A percentile compares a stretch with the other conserved stretches of the same genome.
Evolutionary conservation across 2,113 vertebrate genomes (phyloP).

Genomic region (Cygnus buccinator): DNA sequence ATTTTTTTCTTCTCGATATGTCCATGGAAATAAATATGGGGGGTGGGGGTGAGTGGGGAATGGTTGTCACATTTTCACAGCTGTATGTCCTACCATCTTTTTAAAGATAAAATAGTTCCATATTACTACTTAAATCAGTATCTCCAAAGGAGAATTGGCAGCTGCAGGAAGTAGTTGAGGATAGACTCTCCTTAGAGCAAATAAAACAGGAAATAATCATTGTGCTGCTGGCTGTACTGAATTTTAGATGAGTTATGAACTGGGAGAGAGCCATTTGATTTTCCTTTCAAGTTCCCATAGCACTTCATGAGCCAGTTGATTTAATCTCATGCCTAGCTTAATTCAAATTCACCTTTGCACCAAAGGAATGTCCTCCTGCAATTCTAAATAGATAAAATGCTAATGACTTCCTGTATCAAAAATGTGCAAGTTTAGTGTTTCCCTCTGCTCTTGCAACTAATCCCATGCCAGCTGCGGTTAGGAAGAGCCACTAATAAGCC

Average conservation of each 20-base stretch:
- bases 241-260: constrained; percentile 5
- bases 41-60: not conserved
- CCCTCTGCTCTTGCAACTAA: not conserved
- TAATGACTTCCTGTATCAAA: not conserved
- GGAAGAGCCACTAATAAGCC: not conserved
- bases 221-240: not conserved
- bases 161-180: not conserved
- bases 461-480: not conserved
- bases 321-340: not conserved
- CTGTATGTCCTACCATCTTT: not conserved
- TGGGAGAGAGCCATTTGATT: not conserved
- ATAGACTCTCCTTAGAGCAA: not conserved
- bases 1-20: not conserved
- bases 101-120: not conserved
- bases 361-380: not conserved
- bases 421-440: not conserved
- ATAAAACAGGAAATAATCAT: not conserved
- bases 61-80: not conserved
- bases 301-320: not conserved
- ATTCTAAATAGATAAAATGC: not conserved
- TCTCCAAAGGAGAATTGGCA: not conserved
- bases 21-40: not conserved
- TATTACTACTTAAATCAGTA: not conserved
- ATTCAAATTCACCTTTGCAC: not conserved
- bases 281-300: constrained; percentile 19